These are phyloP conservation scores for Myanophis thanlyinensis DNA, from an alignment of 2,113 vertebrate genomes.

Conservation along the genomic window DNA sequence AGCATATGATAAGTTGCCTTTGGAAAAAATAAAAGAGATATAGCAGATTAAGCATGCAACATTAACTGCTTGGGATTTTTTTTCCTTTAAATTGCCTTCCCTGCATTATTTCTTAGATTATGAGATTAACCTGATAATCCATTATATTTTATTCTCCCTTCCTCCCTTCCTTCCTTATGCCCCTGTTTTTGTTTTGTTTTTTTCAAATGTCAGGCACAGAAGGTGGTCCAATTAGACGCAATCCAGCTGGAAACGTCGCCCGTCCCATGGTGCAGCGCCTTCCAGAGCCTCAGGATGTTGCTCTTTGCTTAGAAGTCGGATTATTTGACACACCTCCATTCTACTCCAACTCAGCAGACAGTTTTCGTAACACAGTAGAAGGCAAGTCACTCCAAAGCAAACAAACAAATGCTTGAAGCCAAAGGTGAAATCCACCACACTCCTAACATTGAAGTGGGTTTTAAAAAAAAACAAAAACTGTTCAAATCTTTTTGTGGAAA, in stretches of 20 bases:
- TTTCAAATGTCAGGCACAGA: slow-evolving; percentile 76
- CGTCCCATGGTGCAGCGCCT: slow-evolving; percentile 93
- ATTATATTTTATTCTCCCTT: neutral
- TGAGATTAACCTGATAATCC: neutral
- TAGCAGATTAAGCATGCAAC: neutral
- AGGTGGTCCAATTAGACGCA: slow-evolving; percentile 84
- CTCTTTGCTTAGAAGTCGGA: slow-evolving; percentile 85
- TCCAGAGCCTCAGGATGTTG: slow-evolving; percentile 86
- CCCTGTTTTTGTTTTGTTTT: neutral
- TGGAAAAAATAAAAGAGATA: neutral
- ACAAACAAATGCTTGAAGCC: neutral
- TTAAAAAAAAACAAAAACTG: neutral
- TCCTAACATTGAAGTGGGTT: neutral
- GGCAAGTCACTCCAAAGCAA: slow-evolving; percentile 66
- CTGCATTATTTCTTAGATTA: neutral
- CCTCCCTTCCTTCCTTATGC: fast-evolving
- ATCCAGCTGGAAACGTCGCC: slow-evolving; percentile 91
- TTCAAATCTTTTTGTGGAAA: neutral
- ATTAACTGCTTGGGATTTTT: neutral
- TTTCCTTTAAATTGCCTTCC: neutral
- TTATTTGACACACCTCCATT: slow-evolving; percentile 92
- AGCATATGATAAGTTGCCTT: neutral
- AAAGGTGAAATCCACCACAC: neutral
- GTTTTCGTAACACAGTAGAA: slow-evolving; percentile 95
- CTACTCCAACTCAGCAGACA: slow-evolving; percentile 93